Evolutionary conservation across 2,797 vertebrate genomes (phyloP).

Genomic region (Cyclura pinguis): DNA sequence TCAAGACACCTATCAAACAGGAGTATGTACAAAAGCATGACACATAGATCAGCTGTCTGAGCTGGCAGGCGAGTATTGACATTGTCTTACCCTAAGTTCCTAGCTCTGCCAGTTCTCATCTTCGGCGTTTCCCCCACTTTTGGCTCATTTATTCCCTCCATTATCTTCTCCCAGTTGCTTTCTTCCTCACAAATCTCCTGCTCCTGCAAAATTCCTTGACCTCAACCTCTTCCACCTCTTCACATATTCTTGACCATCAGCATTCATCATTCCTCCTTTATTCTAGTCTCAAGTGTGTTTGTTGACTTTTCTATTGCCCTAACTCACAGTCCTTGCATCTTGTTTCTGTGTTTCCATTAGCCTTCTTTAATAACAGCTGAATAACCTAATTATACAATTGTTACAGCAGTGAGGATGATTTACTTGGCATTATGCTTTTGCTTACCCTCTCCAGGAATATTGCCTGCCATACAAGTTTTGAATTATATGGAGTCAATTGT

Average conservation of each 20-base stretch:
- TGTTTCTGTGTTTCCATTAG: not conserved
- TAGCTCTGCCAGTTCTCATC: not conserved
- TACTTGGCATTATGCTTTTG: not conserved
- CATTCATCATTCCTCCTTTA: not conserved
- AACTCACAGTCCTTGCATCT: not conserved
- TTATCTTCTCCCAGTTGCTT: not conserved
- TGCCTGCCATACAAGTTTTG: not conserved
- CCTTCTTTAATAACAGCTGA: not conserved
- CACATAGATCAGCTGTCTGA: not conserved
- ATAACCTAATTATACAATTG: not conserved
- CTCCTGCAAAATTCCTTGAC: not conserved
- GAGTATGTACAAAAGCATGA: not conserved
- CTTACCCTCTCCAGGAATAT: not conserved
- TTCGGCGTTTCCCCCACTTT: not conserved
- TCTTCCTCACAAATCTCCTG: no score
- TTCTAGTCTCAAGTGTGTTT: not conserved
- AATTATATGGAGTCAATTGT: not conserved
- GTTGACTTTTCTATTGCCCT: not conserved
- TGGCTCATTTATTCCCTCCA: not conserved
- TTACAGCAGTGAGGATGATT: no score
- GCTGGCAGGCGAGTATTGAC: not conserved
- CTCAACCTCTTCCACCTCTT: no score
- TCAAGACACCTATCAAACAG: not conserved
- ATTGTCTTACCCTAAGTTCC: no score
- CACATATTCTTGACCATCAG: no score